These are phyloP conservation scores for Philopedon plagiatum DNA, from an alignment of 2,888 invertebrate species.

Conservation along the genomic window DNA sequence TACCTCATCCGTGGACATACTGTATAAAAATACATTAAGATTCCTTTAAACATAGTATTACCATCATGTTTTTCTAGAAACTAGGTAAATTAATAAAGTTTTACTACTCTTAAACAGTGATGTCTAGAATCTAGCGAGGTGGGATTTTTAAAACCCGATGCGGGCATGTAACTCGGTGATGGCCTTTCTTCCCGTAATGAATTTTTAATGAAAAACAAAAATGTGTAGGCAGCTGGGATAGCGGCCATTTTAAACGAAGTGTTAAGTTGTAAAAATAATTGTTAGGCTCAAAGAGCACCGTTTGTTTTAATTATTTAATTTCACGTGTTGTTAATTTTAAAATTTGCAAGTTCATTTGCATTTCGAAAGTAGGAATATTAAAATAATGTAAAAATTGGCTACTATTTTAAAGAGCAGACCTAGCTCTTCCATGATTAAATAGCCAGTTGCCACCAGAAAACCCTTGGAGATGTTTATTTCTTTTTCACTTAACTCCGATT, in stretches of 20 bases:
- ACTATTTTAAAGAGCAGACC: no score
- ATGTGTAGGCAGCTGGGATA: neutral
- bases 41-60: no score
- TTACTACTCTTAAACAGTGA: conserved; percentile 2
- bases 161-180: neutral
- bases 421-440: no score
- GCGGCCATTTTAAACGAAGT: neutral
- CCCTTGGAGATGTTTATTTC: no score
- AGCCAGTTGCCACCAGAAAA: no score
- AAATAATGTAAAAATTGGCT: no score
- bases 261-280: neutral
- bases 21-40: no score
- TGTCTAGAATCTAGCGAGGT: neutral
- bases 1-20: no score
- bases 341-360: no score
- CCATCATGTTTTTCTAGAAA: no score
- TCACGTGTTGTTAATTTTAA: neutral
- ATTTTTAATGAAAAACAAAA: conserved; percentile 11
- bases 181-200: neutral
- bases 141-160: neutral
- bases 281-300: neutral
- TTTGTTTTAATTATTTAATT: neutral
- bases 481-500: no score
- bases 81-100: neutral
- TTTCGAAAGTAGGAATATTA: no score